phyloP scores from a whole-genome alignment of 2,888 invertebrate species.

The Parthenolecanium corni region DNA sequence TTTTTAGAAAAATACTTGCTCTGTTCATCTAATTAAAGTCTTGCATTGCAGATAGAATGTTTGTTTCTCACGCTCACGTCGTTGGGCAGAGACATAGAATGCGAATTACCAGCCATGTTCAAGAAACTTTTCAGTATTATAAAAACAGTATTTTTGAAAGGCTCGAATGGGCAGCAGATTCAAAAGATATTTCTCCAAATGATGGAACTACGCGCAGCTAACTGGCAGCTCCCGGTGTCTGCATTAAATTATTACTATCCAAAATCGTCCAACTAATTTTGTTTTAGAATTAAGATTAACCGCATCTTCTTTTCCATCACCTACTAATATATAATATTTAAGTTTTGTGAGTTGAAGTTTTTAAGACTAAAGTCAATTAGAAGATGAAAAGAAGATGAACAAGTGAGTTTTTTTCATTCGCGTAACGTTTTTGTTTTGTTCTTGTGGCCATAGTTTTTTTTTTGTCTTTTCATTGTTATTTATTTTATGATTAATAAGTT shows the following conservation, averaged over 20 bases:
- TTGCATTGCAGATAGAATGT: constrained; percentile 58
- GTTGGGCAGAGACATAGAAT: constrained; percentile 75
- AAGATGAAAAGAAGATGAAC: too few species aligned
- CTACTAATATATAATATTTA: too few species aligned
- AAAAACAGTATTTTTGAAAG: constrained; percentile 71
- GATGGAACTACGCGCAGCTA: constrained; percentile 78
- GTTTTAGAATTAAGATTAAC: too few species aligned
- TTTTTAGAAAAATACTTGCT: neutral
- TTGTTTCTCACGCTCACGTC: constrained; percentile 79
- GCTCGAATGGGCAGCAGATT: constrained; percentile 59
- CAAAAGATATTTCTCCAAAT: constrained; percentile 76
- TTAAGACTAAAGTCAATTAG: too few species aligned
- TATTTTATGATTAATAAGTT: too few species aligned
- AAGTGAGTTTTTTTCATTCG: too few species aligned
- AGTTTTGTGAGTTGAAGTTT: too few species aligned
- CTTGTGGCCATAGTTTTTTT: too few species aligned
- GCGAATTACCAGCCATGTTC: constrained; percentile 66
- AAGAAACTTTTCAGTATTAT: constrained; percentile 67
- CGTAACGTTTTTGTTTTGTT: too few species aligned
- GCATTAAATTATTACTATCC: constrained; percentile 83
- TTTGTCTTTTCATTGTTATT: too few species aligned
- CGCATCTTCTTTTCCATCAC: too few species aligned
- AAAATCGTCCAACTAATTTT: too few species aligned
- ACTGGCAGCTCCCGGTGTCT: constrained; percentile 81
- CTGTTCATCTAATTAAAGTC: neutral